Evolutionary conservation across 2,797 vertebrate genomes (phyloP), one percentile per base, ranked within the genome.

Genomic region (Siniperca obscura): DNA sequence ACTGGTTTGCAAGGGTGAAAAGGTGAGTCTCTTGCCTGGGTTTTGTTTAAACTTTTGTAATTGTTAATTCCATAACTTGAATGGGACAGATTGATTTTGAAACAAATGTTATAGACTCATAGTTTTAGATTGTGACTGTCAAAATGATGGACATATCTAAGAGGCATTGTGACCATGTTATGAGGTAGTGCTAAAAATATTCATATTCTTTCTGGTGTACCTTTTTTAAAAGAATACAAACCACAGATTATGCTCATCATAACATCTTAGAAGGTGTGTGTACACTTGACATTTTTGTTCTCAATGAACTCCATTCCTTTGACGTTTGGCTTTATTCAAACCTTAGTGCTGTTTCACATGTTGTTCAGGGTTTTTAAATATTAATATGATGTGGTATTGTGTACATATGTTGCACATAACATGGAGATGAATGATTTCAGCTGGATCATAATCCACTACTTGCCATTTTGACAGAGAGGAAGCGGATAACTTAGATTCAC

Each of bases 301-400:
- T 80, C 46, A 16, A 4, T 70, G 27, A 78, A 52, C 30, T 71
- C 52, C n/a, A 38, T 80, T 82, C 59, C 48, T 53, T 36, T n/a
- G 30, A 81, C 9, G 36, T 74, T 42, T 70, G 40, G 17, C 14
- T 74, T 36, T 17, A 36, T 70, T 78, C 50, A 60, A 61, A 48
- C 52, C 53, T 70, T 61, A 55, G 52, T 53, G 22, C 17, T 74
- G 25, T 73, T 77, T 77, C 40, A 77, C 30, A 65, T 17, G 10
- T 42, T 75, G 22, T 85, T 87, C 64, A 79, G 66, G 61, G 61
- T 69, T 86, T 85, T 86, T 61, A 44, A 70, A 78, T 65, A 42
- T 46, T 17, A 57, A 19, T 81, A 3, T 62, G 7, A 14, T 60
- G 55, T 64, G 16, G 13, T 65, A 48, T 67, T 55, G 60, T 55